Percentiles rank a stretch among this genome's conserved stretches.
phyloP scores from a whole-genome alignment of 2,797 vertebrate species.

The Lithobates sylvaticus region DNA sequence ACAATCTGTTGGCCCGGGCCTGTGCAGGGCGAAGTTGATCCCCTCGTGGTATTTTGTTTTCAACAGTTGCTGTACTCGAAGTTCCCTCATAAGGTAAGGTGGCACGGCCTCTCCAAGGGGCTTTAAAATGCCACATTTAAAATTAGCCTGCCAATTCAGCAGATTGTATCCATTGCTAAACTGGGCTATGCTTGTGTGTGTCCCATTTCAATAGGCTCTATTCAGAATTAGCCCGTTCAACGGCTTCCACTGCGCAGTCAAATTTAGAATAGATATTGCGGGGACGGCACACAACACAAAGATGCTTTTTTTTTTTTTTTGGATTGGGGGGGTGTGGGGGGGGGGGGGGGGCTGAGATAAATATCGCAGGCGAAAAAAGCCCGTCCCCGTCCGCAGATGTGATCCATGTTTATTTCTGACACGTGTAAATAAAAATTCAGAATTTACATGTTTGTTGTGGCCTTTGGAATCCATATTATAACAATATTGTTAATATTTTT shows the following conservation, averaged over 20 bases:
- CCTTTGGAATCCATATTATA: background rate
- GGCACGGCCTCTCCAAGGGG: constrained; percentile 89
- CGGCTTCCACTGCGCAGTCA: constrained; percentile 72
- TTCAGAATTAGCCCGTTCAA: constrained; percentile 80
- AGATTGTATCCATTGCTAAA: constrained; percentile 93
- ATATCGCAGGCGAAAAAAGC: background rate
- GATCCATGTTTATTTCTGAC: background rate
- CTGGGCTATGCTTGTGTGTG: constrained; percentile 86
- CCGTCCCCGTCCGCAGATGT: background rate
- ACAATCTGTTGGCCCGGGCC: constrained; percentile 79
- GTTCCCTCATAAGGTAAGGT: constrained; percentile 99
- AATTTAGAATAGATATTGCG: constrained; percentile 63
- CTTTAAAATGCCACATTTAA: constrained; percentile 99
- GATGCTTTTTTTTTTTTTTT: constrained; percentile 18
- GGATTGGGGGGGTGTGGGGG: background rate
- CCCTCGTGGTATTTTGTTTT: constrained; percentile 91
- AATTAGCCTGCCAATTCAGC: constrained; percentile 99
- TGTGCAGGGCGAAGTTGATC: constrained; percentile 86
- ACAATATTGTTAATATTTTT: background rate
- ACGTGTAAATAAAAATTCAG: background rate
- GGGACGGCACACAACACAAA: constrained; percentile 20
- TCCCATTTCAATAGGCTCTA: constrained; percentile 79
- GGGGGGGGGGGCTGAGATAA: background rate
- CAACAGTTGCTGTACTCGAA: constrained; percentile 91
- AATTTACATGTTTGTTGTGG: background rate